Percentiles rank a stretch among this genome's conserved stretches.
Evolutionary conservation across 2,888 invertebrate species (phyloP).

Genomic region (Dione vanillae): DNA sequence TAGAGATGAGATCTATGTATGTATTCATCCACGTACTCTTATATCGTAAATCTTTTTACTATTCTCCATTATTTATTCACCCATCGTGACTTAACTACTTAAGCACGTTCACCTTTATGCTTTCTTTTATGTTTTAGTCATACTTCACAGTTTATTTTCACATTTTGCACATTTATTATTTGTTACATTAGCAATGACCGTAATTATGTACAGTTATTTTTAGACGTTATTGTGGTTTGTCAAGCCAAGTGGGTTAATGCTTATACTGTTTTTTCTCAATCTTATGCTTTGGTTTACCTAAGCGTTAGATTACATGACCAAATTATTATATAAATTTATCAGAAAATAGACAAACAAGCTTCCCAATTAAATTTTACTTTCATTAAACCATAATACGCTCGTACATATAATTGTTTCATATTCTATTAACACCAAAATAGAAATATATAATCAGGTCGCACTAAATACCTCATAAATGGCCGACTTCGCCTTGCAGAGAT

Average conservation of each 20-base stretch:
- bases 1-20: neutral
- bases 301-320: neutral
- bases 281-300: neutral
- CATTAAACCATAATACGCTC: neutral
- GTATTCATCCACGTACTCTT: neutral
- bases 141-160: neutral
- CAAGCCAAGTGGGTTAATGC: neutral
- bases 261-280: neutral
- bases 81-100: neutral
- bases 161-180: too few relatives aligned
- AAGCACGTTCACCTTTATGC: neutral
- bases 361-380: too few relatives aligned
- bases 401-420: conserved; percentile 10
- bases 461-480: conserved; percentile 57
- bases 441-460: conserved; percentile 29
- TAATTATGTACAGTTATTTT: neutral
- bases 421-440: neutral
- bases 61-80: conserved; percentile 1
- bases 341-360: neutral
- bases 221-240: neutral
- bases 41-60: conserved; percentile 2
- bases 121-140: neutral
- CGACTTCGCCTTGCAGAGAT: conserved; percentile 58
- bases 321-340: neutral
- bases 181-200: neutral